Conservation (phyloP, 1,140 invertebrate genomes). For the Drosophila pruinosa region DNA sequence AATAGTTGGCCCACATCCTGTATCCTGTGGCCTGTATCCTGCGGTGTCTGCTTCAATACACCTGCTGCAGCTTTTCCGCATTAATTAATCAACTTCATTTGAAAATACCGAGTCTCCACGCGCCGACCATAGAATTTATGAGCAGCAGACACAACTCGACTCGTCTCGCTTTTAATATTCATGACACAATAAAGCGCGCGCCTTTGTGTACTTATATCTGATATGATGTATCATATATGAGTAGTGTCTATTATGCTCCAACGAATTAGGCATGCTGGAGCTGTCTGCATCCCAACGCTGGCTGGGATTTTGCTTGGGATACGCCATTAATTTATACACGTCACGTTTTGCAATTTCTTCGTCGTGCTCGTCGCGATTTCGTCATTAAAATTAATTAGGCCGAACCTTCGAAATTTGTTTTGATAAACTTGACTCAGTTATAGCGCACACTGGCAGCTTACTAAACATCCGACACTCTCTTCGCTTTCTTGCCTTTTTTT, state of each 20-base stretch:
- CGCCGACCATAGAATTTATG: constrained; percentile 46
- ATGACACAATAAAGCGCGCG: constrained; percentile 50
- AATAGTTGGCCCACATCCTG: constrained; percentile 7
- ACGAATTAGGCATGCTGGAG: too few species aligned
- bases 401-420: constrained; percentile 40
- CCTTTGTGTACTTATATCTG: constrained; percentile 42
- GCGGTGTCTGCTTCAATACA: neutral
- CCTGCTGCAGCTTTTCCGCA: constrained; percentile 26
- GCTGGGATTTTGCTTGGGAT: constrained; percentile 48
- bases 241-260: constrained; percentile 60
- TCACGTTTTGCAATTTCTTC: constrained; percentile 64
- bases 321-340: constrained; percentile 63
- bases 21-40: neutral
- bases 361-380: constrained; percentile 50
- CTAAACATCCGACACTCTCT: neutral
- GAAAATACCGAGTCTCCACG: constrained; percentile 57
- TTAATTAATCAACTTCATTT: constrained; percentile 61
- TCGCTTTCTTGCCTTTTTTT: too few species aligned
- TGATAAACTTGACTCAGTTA: constrained; percentile 53
- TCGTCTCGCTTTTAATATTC: constrained; percentile 55
- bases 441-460: neutral
- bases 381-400: constrained; percentile 76
- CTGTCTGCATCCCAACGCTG: constrained; percentile 18
- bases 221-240: constrained; percentile 3
- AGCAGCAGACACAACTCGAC: constrained; percentile 1